Evolutionary conservation across 2,888 invertebrate species (phyloP), one percentile per base, ranked within the genome.

Genomic region (Selenia dentaria): DNA sequence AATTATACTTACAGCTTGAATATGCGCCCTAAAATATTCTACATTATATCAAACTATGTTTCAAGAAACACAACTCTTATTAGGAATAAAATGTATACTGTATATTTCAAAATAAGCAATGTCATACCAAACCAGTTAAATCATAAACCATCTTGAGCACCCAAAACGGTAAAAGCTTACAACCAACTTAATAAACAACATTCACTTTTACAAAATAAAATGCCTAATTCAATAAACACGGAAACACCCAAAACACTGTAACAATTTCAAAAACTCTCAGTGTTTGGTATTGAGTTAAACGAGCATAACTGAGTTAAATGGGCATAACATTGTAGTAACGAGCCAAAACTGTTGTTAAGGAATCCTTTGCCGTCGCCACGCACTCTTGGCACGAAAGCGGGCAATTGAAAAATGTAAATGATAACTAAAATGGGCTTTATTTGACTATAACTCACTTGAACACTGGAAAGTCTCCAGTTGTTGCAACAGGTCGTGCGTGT

Each of bases 331-430:
- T 13, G 37, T 38, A 31, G 45, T 51, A 45, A 51, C 50, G 41
- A 49, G 49, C 49, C 49, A 49, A 49, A 49, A 49, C 49, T 39
- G 46, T 43, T 47, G 51, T 46, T 47, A 52, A 45, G 47, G 52
- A 54, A 56, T 57, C 33, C 56, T 54, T 67, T 70, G 73, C 22
- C 39, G 35, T 46, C 46, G 46, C 46, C 50, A 59, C 52, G 52
- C 78, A 73, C 71, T 70, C 71, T 85, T 88, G 88, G 88, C 87
- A 88, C 69, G 63, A 64, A 59, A 67, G 51, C 59, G 57, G 64
- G 75, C 57, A 72, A 89, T 88, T 89, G 89, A 89, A 89, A 90
- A 89, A 88, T 88, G 80, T 87, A 83, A 88, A 90, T 88, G 85
- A 83, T 87, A 88, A 87, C 74, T 81, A 70, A 72, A 73, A 73